Base-by-base conservation (phyloP, 2,888 invertebrate genomes). In the Eledona agricola region DNA sequence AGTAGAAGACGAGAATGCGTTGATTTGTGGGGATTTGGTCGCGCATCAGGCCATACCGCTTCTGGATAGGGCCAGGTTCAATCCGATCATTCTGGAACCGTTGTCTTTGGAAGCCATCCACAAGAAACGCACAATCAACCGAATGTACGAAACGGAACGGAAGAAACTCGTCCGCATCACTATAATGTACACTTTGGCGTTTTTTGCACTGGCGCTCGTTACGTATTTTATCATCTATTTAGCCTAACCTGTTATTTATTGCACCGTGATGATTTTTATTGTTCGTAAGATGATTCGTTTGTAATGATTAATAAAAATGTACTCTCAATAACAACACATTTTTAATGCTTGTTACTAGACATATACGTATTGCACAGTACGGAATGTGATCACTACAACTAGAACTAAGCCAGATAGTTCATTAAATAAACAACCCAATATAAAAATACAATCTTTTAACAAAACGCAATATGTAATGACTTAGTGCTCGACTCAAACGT, bases 201-300 rank as follows among this genome's bases (percentile, higher is more conserved):
- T 82, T 65, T 77, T 82, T 60, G 72, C 79, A 51, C 69, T 81
- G 62, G 77, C 78, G 32, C 76, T 80, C 55, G 74, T 80, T 49
- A 80, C 81, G 22, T 81, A 81, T 74, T 81, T 81, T 66, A 74
- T 80, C 58, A 77, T 81, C 59, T 81, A 82, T 70, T 80, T 81
- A 67, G 74, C 75, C 42, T 81, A 71, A 72, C 15, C 31, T 5
- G 12, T 16, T 45, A 34, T 31, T 45, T 46, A 46, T 47, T 45
- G 6, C 7, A 7, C 7, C 22, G 38, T 38, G 22, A 23, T 38
- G 12, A 38, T 12, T 9, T 38, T 38, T 35, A 17, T 13, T 32
- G 11, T 5, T 12, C 6, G n/a, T 22, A 22, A 11, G n/a, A 23
- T 22, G 12, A 32, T 23, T 22, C 10, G 32, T 32, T 45, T 32